Percentiles rank a stretch among this genome's conserved stretches.
phyloP scores from a whole-genome alignment of 1,140 invertebrate genomes.

The Saccostrea glomerata region DNA sequence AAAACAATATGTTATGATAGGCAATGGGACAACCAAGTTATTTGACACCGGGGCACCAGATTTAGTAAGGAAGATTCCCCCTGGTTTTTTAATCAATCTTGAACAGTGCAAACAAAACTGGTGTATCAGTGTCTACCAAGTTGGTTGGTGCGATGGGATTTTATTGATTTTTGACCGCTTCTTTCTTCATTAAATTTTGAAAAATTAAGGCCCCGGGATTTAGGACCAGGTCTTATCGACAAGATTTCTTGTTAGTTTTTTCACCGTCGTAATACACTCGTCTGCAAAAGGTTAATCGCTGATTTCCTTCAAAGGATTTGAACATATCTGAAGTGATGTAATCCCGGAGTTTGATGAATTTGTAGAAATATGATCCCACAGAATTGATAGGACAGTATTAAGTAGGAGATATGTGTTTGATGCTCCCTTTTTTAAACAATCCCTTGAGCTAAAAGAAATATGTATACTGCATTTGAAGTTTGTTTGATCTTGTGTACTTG shows the following conservation, averaged over 20 bases:
- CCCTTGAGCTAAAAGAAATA: neutral
- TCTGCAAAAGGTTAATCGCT: slow-evolving; percentile 19
- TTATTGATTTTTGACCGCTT: slow-evolving; percentile 28
- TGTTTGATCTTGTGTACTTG: neutral
- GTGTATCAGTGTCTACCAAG: slow-evolving; percentile 28
- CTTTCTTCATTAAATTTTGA: slow-evolving; percentile 34
- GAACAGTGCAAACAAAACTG: slow-evolving; percentile 6
- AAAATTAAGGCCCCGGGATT: slow-evolving; percentile 26
- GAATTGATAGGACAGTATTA: slow-evolving; percentile 6
- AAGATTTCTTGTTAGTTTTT: slow-evolving; percentile 30
- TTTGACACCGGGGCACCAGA: slow-evolving; percentile 8
- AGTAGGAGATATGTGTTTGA: slow-evolving; percentile 6
- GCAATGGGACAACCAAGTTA: neutral
- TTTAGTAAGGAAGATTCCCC: neutral
- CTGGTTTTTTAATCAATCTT: slow-evolving; percentile 35
- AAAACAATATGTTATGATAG: slow-evolving; percentile 38
- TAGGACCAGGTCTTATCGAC: slow-evolving; percentile 9
- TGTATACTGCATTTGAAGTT: slow-evolving; percentile 29
- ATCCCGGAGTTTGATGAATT: slow-evolving; percentile 20
- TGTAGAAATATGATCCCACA: slow-evolving; percentile 18
- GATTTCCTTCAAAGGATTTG: slow-evolving; percentile 28
- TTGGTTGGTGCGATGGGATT: neutral
- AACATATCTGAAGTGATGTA: slow-evolving; percentile 28
- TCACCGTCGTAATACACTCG: neutral
- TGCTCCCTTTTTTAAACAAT: slow-evolving; percentile 28